These are phyloP conservation scores for Ernsta delagoae DNA, from an alignment of 2,888 invertebrate species.

Conservation along the genomic window DNA sequence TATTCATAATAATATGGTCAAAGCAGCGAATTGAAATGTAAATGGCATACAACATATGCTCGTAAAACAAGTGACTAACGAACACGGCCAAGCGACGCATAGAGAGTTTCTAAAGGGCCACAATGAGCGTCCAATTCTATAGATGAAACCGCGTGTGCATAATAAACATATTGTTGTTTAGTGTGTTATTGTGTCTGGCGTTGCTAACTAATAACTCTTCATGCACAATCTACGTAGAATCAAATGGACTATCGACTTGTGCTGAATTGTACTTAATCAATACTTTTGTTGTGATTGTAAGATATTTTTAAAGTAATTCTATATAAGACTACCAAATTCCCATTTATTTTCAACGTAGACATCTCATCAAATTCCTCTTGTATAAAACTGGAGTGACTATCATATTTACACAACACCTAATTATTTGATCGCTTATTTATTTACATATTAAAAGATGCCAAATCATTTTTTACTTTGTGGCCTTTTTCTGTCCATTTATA, in stretches of 20 bases:
- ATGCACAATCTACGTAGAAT: background rate
- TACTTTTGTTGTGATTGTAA: too few species aligned
- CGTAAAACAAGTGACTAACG: constrained; percentile 75
- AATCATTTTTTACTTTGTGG: too few species aligned
- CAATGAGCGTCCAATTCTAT: constrained; percentile 27
- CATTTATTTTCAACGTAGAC: too few species aligned
- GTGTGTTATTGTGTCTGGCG: background rate
- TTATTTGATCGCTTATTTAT: too few species aligned
- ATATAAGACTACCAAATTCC: too few species aligned
- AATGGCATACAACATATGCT: constrained; percentile 54
- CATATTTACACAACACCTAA: too few species aligned
- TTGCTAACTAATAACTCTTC: background rate
- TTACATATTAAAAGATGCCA: too few species aligned
- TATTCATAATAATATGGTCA: constrained; percentile 21
- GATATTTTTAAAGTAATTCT: too few species aligned
- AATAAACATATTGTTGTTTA: constrained; percentile 21
- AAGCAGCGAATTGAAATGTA: constrained; percentile 62
- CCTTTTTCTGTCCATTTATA: too few species aligned
- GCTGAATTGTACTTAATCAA: too few species aligned
- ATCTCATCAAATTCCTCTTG: too few species aligned
- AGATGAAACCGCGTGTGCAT: constrained; percentile 24
- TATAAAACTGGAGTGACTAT: too few species aligned
- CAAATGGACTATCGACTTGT: background rate
- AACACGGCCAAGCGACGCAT: constrained; percentile 60
- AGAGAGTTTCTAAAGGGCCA: constrained; percentile 5